Evolutionary conservation across 2,113 vertebrate species (phyloP), one percentile per base, ranked within the genome.

Genomic region (Xiphophorus couchianus): DNA sequence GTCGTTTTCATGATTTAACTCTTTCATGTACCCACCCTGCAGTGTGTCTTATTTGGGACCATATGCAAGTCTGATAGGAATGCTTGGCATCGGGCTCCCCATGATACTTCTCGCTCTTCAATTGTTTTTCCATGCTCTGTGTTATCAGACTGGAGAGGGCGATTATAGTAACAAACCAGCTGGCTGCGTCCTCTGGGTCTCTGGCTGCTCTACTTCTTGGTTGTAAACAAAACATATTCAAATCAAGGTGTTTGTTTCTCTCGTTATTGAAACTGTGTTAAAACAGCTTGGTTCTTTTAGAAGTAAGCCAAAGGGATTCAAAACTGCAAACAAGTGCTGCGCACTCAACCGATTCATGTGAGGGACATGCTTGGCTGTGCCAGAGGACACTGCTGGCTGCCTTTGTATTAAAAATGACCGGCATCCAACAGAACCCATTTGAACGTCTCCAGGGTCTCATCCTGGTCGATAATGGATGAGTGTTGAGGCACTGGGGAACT

Each of bases 381-480:
- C 81, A 86, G 86, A 86, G 86, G 82, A 89, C 86, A 77, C 62
- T 73, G 67, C 42, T 5, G 27, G 60, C 76, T 88, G 88, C 76
- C 81, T 88, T 88, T 87, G 71, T 83, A 86, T 82, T 76, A 90
- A 84, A 88, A 87, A 62, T 82, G 85, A 89, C 82, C 66, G 35
- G 51, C 74, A 61, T 91, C 89, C 85, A 89, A 91, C 92, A 90
- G 92, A 92, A 94, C 78, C 78, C 75, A 92, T 90, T 88, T 91
- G 84, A 88, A 69, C 37, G 75, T 91, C 90, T 91, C 89, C 71
- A 66, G 87, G 82, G 89, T 80, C 85, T 73, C 60, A 89, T 91
- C 84, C 90, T 85, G 77, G 83, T 83, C 88, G 90, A 91, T 93
- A 93, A 93, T 91, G 85, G 91, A 91, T 78, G 71, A 80, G 73